phyloP scores from a whole-genome alignment of 1,140 invertebrate species.

The Drosophila insularis region DNA sequence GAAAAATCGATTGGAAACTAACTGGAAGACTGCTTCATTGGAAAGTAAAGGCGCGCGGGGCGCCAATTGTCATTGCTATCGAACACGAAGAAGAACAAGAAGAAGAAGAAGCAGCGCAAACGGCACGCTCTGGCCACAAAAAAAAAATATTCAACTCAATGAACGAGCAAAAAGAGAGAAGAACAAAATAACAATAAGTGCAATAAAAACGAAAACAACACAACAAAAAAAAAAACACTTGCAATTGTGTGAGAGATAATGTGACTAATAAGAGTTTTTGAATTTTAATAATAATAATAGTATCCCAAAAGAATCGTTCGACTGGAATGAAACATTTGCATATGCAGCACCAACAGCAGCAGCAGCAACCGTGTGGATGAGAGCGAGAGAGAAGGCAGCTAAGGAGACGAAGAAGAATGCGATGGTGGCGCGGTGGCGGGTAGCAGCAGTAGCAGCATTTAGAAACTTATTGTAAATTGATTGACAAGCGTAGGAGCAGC shows the following conservation, averaged over 20 bases:
- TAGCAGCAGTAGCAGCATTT: conserved; percentile 32
- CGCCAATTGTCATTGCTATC: conserved; percentile 75
- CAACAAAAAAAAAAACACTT: conserved; percentile 27
- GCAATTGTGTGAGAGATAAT: conserved; percentile 3
- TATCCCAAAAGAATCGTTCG: not conserved
- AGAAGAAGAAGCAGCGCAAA: conserved; percentile 53
- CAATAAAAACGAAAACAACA: conserved; percentile 15
- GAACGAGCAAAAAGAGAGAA: conserved; percentile 28
- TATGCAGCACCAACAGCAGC: conserved; percentile 30
- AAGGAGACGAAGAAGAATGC: conserved; percentile 9
- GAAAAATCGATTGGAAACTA: conserved; percentile 81
- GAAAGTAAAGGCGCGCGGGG: conserved; percentile 43
- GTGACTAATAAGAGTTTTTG: conserved; percentile 28
- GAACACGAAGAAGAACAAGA: conserved; percentile 67
- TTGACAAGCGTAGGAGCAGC: conserved; percentile 37
- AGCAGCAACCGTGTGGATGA: conserved; percentile 8
- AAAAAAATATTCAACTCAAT: conserved; percentile 1
- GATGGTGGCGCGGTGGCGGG: conserved; percentile 27
- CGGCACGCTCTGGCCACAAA: conserved; percentile 29
- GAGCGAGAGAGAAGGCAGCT: conserved; percentile 6
- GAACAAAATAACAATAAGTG: conserved; percentile 19
- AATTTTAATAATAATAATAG: conserved; percentile 16
- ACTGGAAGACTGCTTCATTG: conserved; percentile 62
- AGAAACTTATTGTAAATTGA: conserved; percentile 54
- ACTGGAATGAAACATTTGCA: conserved; percentile 40